These are phyloP conservation scores for Metridium senile DNA, from an alignment of 92 coral and sea anemone species.

Conservation along the genomic window DNA sequence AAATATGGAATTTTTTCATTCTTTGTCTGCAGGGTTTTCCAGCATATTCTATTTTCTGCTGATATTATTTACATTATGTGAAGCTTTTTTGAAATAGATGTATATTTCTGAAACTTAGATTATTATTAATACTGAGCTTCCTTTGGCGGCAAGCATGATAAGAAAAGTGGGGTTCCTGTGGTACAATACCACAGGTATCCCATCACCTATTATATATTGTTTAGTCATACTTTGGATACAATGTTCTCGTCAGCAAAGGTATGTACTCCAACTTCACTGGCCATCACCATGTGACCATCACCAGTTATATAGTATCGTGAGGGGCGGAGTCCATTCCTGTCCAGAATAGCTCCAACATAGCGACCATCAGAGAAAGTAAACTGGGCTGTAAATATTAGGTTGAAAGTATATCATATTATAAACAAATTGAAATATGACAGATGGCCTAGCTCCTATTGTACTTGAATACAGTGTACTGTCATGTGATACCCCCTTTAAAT, in stretches of 20 bases:
- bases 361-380: constrained; percentile 99
- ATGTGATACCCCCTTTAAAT: too few species aligned
- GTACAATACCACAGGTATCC: not conserved
- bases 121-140: too few species aligned
- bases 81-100: too few species aligned
- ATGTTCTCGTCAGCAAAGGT: constrained; percentile 83
- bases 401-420: not conserved
- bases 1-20: too few species aligned
- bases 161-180: not conserved
- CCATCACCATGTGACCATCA: constrained; percentile 93
- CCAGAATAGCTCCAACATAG: constrained; percentile 91
- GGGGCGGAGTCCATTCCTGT: constrained; percentile 96
- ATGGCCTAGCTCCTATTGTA: too few species aligned
- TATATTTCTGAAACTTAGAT: too few species aligned
- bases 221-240: constrained; percentile 61
- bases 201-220: not conserved
- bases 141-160: not conserved
- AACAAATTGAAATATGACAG: not conserved
- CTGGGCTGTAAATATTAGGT: constrained; percentile 70
- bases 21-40: too few species aligned
- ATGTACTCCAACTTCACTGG: constrained; percentile 96
- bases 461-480: too few species aligned
- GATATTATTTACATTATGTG: too few species aligned
- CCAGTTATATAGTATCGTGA: constrained; percentile 85
- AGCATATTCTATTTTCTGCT: too few species aligned